A percentile compares a stretch with the other conserved stretches of the same genome.
Conservation (phyloP, 2,797 vertebrate species). For the Labeo calbasu region DNA sequence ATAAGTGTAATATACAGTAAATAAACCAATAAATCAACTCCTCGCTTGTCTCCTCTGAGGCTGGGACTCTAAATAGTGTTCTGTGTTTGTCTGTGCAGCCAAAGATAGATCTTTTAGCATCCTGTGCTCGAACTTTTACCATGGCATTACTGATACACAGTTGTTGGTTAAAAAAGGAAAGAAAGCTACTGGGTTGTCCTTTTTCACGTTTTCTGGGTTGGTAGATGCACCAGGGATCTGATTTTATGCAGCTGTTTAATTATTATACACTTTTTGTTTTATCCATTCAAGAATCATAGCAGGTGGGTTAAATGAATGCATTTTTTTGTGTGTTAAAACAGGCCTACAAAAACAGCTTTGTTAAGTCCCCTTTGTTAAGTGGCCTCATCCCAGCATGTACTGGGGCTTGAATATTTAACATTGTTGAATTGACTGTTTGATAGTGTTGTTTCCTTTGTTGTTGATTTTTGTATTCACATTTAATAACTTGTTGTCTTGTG, state of each 20-base stretch:
- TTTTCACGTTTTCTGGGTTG: not conserved
- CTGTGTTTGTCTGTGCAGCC: too few relatives aligned
- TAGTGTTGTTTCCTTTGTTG: not conserved
- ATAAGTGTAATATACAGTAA: too few relatives aligned
- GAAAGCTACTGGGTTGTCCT: too few relatives aligned
- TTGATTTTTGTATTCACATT: conserved; percentile 12
- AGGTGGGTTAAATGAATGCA: not conserved
- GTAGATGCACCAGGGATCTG: not conserved
- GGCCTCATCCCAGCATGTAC: not conserved
- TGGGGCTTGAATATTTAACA: not conserved
- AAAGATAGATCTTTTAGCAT: too few relatives aligned
- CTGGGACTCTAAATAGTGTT: too few relatives aligned
- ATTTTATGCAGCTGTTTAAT: not conserved
- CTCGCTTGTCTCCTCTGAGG: too few relatives aligned
- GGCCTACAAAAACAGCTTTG: not conserved
- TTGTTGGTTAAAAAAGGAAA: too few relatives aligned
- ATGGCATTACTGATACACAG: too few relatives aligned
- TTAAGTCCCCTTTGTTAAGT: not conserved
- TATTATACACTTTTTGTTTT: not conserved
- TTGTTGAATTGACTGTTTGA: not conserved
- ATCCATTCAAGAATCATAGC: not conserved
- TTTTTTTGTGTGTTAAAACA: not conserved
- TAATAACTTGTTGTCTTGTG: not conserved
- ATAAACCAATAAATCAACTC: too few relatives aligned
- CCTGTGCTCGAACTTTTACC: too few relatives aligned